These are phyloP conservation scores for Phenganax marumi DNA, from an alignment of 92 coral and sea anemone genomes.

Conservation along the genomic window DNA sequence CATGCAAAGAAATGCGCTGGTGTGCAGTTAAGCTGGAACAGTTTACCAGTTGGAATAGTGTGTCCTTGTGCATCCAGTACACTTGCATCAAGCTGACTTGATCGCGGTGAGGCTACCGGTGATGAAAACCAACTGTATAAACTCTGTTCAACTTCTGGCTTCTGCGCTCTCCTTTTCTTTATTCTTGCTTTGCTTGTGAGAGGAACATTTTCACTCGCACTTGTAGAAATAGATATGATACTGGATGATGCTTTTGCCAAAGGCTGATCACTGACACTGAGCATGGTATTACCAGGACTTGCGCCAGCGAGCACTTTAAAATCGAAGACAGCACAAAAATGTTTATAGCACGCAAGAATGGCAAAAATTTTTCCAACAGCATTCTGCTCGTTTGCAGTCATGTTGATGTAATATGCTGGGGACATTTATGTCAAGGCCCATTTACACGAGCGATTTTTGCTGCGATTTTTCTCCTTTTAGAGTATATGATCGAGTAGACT, in stretches of 20 bases:
- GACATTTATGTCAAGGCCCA: too few relatives aligned
- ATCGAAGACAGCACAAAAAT: slow-evolving; percentile 1
- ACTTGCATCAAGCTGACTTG: slow-evolving; percentile 44
- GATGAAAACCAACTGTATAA: slow-evolving; percentile 95
- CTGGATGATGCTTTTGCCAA: slow-evolving; percentile 23
- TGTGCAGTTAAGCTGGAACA: not conserved
- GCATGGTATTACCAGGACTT: slow-evolving; percentile 14
- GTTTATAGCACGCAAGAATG: not conserved
- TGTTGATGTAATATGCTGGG: too few relatives aligned
- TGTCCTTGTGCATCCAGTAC: slow-evolving; percentile 32
- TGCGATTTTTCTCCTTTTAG: too few relatives aligned
- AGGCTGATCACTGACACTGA: slow-evolving; percentile 31
- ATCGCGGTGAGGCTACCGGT: slow-evolving; percentile 77
- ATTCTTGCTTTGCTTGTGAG: slow-evolving; percentile 21
- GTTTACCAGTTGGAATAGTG: slow-evolving; percentile 27
- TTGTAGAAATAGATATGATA: slow-evolving; percentile 27
- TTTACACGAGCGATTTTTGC: too few relatives aligned
- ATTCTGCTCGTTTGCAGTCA: too few relatives aligned
- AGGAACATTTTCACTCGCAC: slow-evolving; percentile 38
- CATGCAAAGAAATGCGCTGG: not conserved
- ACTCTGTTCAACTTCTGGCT: slow-evolving; percentile 37
- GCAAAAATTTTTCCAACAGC: too few relatives aligned
- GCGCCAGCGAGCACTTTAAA: not conserved
- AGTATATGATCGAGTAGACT: too few relatives aligned
- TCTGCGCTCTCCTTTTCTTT: slow-evolving; percentile 17